A percentile compares a stretch with the other conserved stretches of the same genome.
Conservation (phyloP, 2,797 vertebrate species). For the Galaxias olidus region DNA sequence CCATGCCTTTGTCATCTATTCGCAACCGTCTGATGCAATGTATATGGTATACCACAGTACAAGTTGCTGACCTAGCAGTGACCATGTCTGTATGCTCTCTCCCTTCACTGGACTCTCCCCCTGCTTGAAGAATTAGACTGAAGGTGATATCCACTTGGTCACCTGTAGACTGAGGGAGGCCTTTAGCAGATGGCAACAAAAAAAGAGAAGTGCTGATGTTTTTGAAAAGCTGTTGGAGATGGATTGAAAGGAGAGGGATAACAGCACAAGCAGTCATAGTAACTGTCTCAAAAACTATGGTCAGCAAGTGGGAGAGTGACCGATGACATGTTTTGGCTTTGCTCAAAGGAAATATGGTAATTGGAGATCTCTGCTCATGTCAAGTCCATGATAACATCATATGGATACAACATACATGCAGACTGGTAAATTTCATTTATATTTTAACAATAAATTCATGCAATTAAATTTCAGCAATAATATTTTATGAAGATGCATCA, state of each 20-base stretch:
- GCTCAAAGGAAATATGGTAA: no score
- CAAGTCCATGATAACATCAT: no score
- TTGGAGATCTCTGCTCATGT: no score
- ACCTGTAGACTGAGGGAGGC: constrained; percentile 1
- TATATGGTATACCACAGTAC: no score
- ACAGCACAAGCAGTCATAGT: constrained; percentile 11
- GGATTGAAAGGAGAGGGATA: constrained; percentile 20
- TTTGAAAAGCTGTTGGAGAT: constrained; percentile 23
- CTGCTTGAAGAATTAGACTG: constrained; percentile 30
- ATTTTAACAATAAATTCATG: no score
- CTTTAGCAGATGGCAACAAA: constrained; percentile 3
- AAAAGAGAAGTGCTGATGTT: constrained; percentile 48
- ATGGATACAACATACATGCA: no score
- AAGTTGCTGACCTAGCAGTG: constrained; percentile 5
- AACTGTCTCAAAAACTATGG: constrained; percentile 14
- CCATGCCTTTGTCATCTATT: no score
- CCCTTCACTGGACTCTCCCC: background rate
- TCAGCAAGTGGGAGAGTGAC: constrained; percentile 27
- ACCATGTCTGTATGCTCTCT: background rate
- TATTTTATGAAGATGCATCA: no score
- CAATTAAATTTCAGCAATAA: no score
- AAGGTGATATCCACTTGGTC: constrained; percentile 19
- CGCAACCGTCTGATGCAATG: no score
- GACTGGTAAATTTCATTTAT: no score
- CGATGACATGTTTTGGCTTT: constrained; percentile 1